Evolutionary conservation across 2,113 vertebrate species (phyloP), one percentile per base, ranked within the genome.

Genomic region (Ophthalmolycus amberensis): DNA sequence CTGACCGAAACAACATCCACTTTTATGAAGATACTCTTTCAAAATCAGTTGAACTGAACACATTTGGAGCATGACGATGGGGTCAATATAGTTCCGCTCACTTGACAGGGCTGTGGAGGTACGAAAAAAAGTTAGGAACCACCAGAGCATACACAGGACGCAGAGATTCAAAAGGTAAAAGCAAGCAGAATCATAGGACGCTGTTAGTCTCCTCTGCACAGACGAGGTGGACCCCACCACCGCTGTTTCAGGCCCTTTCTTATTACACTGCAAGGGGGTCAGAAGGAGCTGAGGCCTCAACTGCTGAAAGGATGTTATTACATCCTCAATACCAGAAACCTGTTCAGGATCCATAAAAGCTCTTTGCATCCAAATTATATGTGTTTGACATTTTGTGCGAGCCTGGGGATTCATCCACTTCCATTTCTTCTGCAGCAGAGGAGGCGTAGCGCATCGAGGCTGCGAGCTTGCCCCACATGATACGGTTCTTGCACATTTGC

Each of bases 241-340:
- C 12, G 9, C 48, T n/a, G 25, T 59, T 15, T 71, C 18, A 29
- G 10, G 9, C 37, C 27, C 2, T 68, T 27, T 56, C 25, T 20
- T 14, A 42, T 67, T 25, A 37, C 63, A 2, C 52, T 46, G 56
- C 38, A 56, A 11, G 25, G 42, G 22, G 22, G 62, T 62, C 40
- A 22, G 46, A 60, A 58, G 46, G 56, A 82, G 48, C 11, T 52
- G 40, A 37, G 50, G n/a, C 12, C 25, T 71, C 40, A 50, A 16
- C 52, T 22, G 38, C 50, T 69, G 37, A 58, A 25, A 54, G 34
- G 65, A 70, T 85, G 80, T 79, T 8, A 75, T 50, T 68, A 20
- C 27, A 40, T 22, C 7, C 71, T 34, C 38, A 27, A 37, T 18
- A 42, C 34, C 40, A 62, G 29, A 25, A 75, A 62, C 12, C 59